These are phyloP conservation scores for Pelodytes ibericus DNA, from an alignment of 2,797 vertebrate species.

Conservation along the genomic window DNA sequence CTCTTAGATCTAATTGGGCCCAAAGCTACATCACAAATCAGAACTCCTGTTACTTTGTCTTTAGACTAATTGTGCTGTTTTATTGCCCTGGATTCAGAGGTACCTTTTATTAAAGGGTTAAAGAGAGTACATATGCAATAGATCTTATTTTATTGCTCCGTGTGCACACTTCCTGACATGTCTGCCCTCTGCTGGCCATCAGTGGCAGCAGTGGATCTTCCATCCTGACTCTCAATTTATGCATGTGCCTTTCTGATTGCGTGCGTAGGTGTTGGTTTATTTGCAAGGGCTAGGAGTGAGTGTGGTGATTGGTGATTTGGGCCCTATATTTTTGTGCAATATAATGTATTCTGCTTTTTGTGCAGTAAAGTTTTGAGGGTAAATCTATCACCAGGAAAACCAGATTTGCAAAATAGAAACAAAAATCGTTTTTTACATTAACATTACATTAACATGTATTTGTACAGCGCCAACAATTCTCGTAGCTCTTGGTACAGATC, in stretches of 20 bases:
- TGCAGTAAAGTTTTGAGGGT: too few species aligned
- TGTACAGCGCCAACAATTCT: too few species aligned
- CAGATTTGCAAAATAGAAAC: too few species aligned
- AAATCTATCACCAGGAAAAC: too few species aligned
- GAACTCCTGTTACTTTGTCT: not conserved
- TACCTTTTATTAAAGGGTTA: slow-evolving; percentile 8
- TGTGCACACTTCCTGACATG: slow-evolving; percentile 11
- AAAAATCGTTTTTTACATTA: too few species aligned
- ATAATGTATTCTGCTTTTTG: too few species aligned
- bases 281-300: not conserved
- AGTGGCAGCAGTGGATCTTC: slow-evolving; percentile 10
- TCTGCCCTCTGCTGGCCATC: slow-evolving; percentile 46
- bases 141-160: too few species aligned
- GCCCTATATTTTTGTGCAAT: slow-evolving; percentile 10
- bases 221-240: slow-evolving; percentile 29
- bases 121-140: slow-evolving; percentile 1
- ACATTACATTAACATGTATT: too few species aligned
- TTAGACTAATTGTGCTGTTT: not conserved
- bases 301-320: slow-evolving; percentile 2
- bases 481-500: too few species aligned
- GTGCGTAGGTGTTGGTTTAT: slow-evolving; percentile 29
- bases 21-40: too few species aligned
- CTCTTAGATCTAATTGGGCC: too few species aligned
- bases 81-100: not conserved
- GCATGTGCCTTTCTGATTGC: slow-evolving; percentile 21